These are phyloP conservation scores for Eupithecia pulchellata DNA, from an alignment of 2,888 invertebrate species.

Conservation along the genomic window DNA sequence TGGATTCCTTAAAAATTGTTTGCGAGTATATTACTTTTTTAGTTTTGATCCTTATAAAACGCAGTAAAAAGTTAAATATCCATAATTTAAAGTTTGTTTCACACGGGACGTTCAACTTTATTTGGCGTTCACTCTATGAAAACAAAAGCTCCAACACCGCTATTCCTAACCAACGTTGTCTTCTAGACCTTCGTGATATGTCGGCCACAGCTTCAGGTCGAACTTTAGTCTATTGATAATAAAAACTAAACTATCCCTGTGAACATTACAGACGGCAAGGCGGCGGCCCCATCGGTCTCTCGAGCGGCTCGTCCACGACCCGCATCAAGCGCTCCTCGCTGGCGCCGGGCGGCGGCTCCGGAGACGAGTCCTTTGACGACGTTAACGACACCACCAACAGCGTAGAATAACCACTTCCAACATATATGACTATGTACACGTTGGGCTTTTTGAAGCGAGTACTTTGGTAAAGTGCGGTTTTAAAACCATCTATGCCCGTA, in stretches of 20 bases:
- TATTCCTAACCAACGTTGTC: background rate
- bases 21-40: too few relatives aligned
- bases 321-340: slow-evolving; percentile 90
- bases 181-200: background rate
- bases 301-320: slow-evolving; percentile 86
- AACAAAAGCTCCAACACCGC: background rate
- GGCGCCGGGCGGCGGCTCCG: slow-evolving; percentile 87
- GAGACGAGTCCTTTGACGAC: slow-evolving; percentile 91
- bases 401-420: slow-evolving; percentile 80
- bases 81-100: too few relatives aligned
- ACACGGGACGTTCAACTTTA: too few relatives aligned
- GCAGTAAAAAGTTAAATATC: too few relatives aligned
- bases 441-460: background rate
- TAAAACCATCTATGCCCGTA: background rate
- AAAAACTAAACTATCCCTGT: background rate
- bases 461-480: background rate
- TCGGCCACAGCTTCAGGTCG: background rate
- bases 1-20: too few relatives aligned
- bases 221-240: background rate
- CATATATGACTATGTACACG: too few relatives aligned
- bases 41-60: too few relatives aligned
- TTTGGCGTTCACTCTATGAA: background rate
- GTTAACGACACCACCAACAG: slow-evolving; percentile 91
- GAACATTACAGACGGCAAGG: slow-evolving; percentile 74
- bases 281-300: slow-evolving; percentile 86